A percentile compares a stretch with the other conserved stretches of the same genome.
phyloP scores from a whole-genome alignment of 2,888 invertebrate species.

The Perizoma flavofasciatum region DNA sequence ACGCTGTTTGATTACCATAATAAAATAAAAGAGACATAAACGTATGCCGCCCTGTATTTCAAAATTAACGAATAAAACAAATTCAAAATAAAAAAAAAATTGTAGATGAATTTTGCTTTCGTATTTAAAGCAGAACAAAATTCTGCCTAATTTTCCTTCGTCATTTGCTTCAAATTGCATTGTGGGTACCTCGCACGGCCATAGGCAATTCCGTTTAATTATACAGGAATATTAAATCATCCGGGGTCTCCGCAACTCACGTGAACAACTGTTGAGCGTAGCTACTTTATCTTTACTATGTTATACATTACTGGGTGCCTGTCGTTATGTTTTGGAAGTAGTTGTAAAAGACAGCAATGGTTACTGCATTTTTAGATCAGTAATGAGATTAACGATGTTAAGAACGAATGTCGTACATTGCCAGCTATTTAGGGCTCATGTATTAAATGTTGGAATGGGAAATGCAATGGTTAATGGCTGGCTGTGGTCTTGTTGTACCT shows the following conservation, averaged over 20 bases:
- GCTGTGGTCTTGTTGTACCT: slow-evolving; percentile 23
- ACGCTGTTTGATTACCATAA: too few relatives aligned
- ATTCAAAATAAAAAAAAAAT: too few relatives aligned
- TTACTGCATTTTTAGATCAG: background rate
- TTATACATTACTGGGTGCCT: slow-evolving; percentile 23
- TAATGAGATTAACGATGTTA: background rate
- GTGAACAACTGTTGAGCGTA: slow-evolving; percentile 32
- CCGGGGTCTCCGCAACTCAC: slow-evolving; percentile 3
- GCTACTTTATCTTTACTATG: background rate
- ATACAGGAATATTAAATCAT: slow-evolving; percentile 35
- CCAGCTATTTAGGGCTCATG: background rate
- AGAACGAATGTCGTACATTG: slow-evolving; percentile 13
- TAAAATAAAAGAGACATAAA: too few relatives aligned
- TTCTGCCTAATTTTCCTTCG: background rate
- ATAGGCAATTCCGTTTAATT: slow-evolving; percentile 37
- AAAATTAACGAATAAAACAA: too few relatives aligned
- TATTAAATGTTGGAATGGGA: background rate
- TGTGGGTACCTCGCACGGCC: slow-evolving; percentile 14
- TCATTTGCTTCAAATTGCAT: slow-evolving; percentile 24
- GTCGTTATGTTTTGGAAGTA: background rate
- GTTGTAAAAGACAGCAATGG: slow-evolving; percentile 16
- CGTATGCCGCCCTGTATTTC: too few relatives aligned
- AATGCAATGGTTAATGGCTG: slow-evolving; percentile 19
- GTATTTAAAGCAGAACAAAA: too few relatives aligned
- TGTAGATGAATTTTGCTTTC: too few relatives aligned